These are phyloP conservation scores for Strix uralensis DNA, from an alignment of 2,113 vertebrate species.

Conservation along the genomic window DNA sequence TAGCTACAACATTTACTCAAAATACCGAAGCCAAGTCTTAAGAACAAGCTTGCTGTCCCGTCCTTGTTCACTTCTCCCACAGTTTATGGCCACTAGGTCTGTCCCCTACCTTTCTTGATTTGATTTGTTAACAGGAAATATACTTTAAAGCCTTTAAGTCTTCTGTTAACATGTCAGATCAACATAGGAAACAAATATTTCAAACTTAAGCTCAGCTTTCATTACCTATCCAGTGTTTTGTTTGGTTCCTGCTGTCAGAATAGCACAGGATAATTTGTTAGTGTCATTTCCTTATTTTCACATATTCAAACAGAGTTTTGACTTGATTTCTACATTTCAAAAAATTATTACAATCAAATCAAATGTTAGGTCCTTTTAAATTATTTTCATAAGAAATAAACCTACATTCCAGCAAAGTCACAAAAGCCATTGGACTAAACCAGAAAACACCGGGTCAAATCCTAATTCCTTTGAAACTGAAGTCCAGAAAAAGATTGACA, in stretches of 20 bases:
- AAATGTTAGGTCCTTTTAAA: background rate
- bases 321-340: background rate
- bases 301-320: background rate
- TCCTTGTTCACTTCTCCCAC: background rate
- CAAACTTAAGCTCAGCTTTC: background rate
- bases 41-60: background rate
- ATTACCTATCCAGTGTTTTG: background rate
- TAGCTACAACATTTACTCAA: background rate
- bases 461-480: background rate
- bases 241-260: background rate
- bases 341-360: background rate
- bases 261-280: background rate
- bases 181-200: background rate
- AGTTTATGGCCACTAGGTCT: background rate
- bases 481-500: background rate
- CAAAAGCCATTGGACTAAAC: background rate
- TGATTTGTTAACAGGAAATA: background rate
- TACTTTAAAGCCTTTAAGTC: background rate
- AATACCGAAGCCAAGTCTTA: background rate
- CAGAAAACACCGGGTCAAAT: background rate
- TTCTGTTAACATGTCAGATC: background rate
- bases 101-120: background rate
- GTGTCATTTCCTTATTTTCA: background rate
- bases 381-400: background rate
- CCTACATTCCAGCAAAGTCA: background rate